phyloP scores from a whole-genome alignment of 2,113 vertebrate species.

The Triplophysa dalaica region DNA sequence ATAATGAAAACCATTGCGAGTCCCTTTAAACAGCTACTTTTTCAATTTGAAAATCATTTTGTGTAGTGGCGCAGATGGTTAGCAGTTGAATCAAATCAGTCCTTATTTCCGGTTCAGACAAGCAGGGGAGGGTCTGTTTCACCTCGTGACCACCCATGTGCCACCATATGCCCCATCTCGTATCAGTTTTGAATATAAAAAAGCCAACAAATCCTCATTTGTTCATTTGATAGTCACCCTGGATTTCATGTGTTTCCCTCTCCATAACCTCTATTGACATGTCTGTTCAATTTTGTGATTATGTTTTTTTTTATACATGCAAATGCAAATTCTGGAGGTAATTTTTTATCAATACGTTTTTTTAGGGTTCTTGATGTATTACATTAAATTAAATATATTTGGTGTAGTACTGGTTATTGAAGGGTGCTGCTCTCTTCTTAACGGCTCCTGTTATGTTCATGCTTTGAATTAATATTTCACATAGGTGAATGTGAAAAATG shows the following conservation, averaged over 20 bases:
- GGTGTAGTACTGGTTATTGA: constrained; percentile 16
- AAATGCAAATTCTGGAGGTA: background rate
- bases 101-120: constrained; percentile 25
- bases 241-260: background rate
- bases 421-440: background rate
- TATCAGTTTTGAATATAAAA: background rate
- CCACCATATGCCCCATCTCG: constrained; percentile 33
- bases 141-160: constrained; percentile 22
- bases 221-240: background rate
- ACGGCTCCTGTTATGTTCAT: constrained; percentile 5
- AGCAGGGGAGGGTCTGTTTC: constrained; percentile 8
- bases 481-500: constrained; percentile 22
- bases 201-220: constrained; percentile 8
- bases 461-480: constrained; percentile 29
- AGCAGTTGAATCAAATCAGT: constrained; percentile 38
- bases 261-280: constrained; percentile 6
- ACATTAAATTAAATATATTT: constrained; percentile 25
- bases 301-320: constrained; percentile 5
- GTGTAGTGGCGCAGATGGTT: constrained; percentile 16
- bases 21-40: background rate
- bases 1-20: background rate
- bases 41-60: background rate
- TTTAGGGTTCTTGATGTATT: background rate
- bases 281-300: background rate
- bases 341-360: background rate